Base-by-base conservation (phyloP, 2,797 vertebrate species). In the Smutsia gigantea region DNA sequence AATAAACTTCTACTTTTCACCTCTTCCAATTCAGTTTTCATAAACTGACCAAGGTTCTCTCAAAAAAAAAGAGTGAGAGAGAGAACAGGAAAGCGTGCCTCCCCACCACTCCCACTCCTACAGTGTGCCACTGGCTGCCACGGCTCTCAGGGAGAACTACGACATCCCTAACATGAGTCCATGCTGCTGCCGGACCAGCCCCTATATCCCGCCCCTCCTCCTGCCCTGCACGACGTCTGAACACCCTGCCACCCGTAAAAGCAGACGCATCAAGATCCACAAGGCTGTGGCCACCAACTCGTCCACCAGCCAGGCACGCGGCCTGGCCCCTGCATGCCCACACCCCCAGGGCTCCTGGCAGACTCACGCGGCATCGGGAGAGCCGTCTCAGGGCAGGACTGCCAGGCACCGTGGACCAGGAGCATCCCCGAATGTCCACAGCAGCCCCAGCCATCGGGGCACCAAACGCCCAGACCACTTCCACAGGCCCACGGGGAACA, bases 221-320 rank as follows among this genome's bases (percentile, higher is more conserved):
- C 59, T 4, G 1, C 57, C 83, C 69, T 31, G 9, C 49, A 12
- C 1, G 12, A 15, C 0, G 1, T 42, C 71, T 63, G 6, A 8
- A 18, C 66, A 31, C 87, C 46, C 9, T 13, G 31, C 74, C 13
- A 46, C 46, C 46, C 25, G 21, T 17, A 9, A 59, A 11, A 72
- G 7, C 59, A 82, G 61, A 42, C 2, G 1, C 11, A 1, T 4
- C 1, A 5, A 61, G 7, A 10, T n/a, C 51, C 84, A 15, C 0
- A 6, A 71, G 55, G 7, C 39, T 0, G 10, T 37, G 8, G 15
- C 7, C 8, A 11, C n/a, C 0, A 0, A 27, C 53, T 49, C 11
- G 46, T n/a, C n/a, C 25, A 1, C 15, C 15, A 23, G 49, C 13
- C 2, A 12, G 83, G 39, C 6, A 2, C 4, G 1, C 6, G 4